Conservation (phyloP, 2,888 invertebrate species). For the Erebia palarica region DNA sequence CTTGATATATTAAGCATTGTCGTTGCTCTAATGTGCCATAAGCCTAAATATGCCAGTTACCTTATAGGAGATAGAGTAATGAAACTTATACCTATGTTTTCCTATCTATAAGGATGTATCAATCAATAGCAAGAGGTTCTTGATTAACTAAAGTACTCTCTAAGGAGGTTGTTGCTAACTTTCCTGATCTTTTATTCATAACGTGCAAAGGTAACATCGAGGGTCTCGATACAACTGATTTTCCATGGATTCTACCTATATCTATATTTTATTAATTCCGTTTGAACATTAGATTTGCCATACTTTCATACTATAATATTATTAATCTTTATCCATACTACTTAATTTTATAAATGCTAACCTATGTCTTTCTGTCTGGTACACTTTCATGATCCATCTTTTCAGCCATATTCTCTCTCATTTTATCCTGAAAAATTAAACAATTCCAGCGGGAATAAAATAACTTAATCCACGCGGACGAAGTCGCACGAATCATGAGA, state of each 20-base stretch:
- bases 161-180: slow-evolving; percentile 20
- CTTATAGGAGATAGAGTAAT: background rate
- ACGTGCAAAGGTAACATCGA: slow-evolving; percentile 10
- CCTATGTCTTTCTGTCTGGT: too few species aligned
- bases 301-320: too few species aligned
- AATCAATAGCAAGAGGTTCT: slow-evolving; percentile 4
- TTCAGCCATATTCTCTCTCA: too few species aligned
- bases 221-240: slow-evolving; percentile 16
- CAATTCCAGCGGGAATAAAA: too few species aligned
- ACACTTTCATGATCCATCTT: too few species aligned
- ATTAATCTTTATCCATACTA: background rate
- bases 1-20: too few species aligned
- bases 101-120: background rate
- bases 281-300: background rate
- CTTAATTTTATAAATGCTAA: too few species aligned
- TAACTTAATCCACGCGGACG: too few species aligned
- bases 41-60: background rate
- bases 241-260: background rate
- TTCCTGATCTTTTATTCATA: slow-evolving; percentile 26
- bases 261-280: background rate
- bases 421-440: too few species aligned
- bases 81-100: background rate
- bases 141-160: slow-evolving; percentile 20
- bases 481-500: too few species aligned
- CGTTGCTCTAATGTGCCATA: too few species aligned